A percentile compares a stretch with the other conserved stretches of the same genome.
phyloP scores from a whole-genome alignment of 2,113 vertebrate species.

The Odontophorus gujanensis region DNA sequence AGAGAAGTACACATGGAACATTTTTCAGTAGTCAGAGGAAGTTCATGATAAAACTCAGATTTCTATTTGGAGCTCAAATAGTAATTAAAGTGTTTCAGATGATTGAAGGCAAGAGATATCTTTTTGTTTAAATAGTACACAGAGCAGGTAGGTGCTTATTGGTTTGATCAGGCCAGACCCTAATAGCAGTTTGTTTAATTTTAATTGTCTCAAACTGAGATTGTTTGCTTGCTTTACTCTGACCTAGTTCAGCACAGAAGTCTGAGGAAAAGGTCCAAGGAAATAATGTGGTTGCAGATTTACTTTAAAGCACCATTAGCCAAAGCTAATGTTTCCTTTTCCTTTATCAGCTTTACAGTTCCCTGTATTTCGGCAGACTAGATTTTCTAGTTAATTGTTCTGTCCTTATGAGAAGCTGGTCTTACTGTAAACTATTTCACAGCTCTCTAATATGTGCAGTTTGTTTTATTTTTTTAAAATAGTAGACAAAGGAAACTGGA shows the following conservation, averaged over 20 bases:
- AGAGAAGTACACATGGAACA: not conserved
- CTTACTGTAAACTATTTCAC: not conserved
- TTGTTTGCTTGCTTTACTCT: conserved; percentile 37
- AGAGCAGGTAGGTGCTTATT: not conserved
- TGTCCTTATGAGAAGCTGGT: conserved; percentile 9
- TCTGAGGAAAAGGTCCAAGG: not conserved
- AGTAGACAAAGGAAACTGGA: not conserved
- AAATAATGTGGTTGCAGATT: conserved; percentile 16
- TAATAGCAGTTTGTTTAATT: conserved; percentile 32
- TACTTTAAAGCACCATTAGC: conserved; percentile 38
- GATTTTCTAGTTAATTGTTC: not conserved
- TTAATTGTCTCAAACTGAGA: conserved; percentile 29
- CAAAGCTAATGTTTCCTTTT: conserved; percentile 38
- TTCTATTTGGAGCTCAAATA: conserved; percentile 10
- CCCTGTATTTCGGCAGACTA: conserved; percentile 5
- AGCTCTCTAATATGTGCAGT: not conserved
- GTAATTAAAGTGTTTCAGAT: not conserved
- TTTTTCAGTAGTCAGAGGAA: not conserved
- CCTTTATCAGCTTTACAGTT: not conserved
- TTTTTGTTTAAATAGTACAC: conserved; percentile 20
- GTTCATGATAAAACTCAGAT: not conserved
- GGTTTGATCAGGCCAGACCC: not conserved
- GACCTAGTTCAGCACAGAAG: conserved; percentile 5
- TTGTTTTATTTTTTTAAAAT: not conserved
- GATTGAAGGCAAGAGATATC: not conserved